These are phyloP conservation scores for Pomatostomus ruficeps DNA, from an alignment of 2,113 vertebrate genomes.

Conservation along the genomic window DNA sequence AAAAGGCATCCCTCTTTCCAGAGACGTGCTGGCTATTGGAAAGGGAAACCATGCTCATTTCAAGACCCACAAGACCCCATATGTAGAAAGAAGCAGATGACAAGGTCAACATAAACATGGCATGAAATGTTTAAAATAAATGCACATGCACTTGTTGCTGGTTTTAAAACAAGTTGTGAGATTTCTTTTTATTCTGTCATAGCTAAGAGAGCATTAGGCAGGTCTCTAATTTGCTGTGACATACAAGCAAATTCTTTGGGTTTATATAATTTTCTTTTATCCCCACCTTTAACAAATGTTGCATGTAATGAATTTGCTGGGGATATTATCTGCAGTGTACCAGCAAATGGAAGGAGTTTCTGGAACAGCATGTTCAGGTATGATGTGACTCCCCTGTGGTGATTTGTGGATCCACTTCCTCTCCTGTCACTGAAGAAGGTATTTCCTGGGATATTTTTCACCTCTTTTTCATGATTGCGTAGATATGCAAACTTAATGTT, in stretches of 20 bases:
- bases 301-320: neutral
- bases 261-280: neutral
- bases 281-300: neutral
- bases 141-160: neutral
- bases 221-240: neutral
- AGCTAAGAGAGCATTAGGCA: neutral
- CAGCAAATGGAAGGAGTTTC: neutral
- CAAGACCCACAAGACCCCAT: neutral
- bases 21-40: neutral
- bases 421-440: neutral
- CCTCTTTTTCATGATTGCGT: neutral
- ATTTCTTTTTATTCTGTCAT: neutral
- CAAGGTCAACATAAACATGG: neutral
- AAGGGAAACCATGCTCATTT: neutral
- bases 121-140: neutral
- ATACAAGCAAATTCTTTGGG: neutral
- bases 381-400: neutral
- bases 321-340: neutral
- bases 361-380: neutral
- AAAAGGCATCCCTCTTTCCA: constrained; percentile 30
- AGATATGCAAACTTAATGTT: neutral
- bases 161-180: neutral
- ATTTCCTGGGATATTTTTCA: neutral
- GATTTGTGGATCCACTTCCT: neutral
- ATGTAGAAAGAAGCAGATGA: neutral